Base-by-base conservation (phyloP, 2,113 vertebrate genomes). In the Phaethon lepturus region DNA sequence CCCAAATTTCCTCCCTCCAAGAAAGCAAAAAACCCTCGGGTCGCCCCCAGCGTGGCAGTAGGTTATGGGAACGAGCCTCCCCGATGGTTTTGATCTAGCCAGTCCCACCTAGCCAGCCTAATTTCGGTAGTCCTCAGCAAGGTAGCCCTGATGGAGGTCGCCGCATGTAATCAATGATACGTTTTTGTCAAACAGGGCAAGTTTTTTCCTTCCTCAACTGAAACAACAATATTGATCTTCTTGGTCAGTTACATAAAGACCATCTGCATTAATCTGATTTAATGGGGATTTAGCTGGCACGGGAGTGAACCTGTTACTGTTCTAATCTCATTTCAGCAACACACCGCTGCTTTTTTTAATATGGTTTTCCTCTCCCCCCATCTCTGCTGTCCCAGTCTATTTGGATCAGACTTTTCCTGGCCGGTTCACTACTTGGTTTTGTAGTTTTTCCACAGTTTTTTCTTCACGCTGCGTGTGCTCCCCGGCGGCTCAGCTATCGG, bases 211-310 rank as follows among this genome's bases (percentile, higher is more conserved):
- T 90, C 89, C 69, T n/a, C 14, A 28, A 73, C 72, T 93, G 90
- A 91, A 95, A 96, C 95, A 98, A 86, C 93, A 86, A 72, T 98
- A 98, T 98, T 98, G 98, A 98, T 98, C 96, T 95, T 85, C 84
- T 88, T 89, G 93, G 97, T 96, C 92, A 97, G 97, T 94, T 97
- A 95, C 89, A 97, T 96, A 93, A 94, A 98, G 97, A 97, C 86
- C 95, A 97, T 97, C 97, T 97, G 96, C 96, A 98, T 98, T 97
- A 97, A 98, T 98, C 95, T 92, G 95, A 97, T 97, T 97, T 98
- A 98, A 97, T 98, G 96, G 96, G 93, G 91, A 85, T 87, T 97
- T 97, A 96, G 94, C 92, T 97, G 96, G 96, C 91, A 80, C 23
- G 42, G 93, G 96, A 96, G 79, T 72, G 77, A 94, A 95, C 96